These are phyloP conservation scores for Cinara cedri DNA, from an alignment of 2,888 invertebrate genomes.

Conservation along the genomic window DNA sequence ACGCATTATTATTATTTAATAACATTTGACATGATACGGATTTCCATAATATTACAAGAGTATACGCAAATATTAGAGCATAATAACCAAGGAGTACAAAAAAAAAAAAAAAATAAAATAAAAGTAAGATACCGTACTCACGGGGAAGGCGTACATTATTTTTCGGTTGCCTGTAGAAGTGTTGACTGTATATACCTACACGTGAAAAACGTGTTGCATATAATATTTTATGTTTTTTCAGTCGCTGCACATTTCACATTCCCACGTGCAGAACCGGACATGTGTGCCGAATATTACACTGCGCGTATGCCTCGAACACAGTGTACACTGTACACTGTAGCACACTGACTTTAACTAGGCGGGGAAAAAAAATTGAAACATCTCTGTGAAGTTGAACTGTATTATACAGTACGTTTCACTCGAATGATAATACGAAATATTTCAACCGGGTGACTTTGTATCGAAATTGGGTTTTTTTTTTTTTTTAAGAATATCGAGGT, in stretches of 20 bases:
- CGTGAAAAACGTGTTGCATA: conserved; percentile 33
- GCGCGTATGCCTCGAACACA: neutral
- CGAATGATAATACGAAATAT: neutral
- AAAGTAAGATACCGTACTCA: no score
- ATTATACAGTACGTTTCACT: neutral
- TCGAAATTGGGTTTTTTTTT: no score
- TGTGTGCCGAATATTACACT: conserved; percentile 38
- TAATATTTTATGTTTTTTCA: conserved; percentile 42
- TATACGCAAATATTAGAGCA: no score
- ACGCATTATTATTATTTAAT: neutral
- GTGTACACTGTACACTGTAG: no score
- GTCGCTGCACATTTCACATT: conserved; percentile 30
- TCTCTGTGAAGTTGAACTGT: conserved; percentile 7
- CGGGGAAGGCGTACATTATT: no score
- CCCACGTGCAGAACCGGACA: conserved; percentile 50
- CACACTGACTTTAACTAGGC: neutral
- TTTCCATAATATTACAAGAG: no score
- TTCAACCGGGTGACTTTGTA: no score
- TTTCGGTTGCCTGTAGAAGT: neutral
- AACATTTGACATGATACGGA: neutral
- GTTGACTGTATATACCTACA: neutral
- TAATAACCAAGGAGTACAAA: no score
- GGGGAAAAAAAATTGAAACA: neutral
- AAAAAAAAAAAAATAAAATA: no score
- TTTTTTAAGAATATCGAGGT: no score